Conservation (phyloP, 2,888 invertebrate genomes). For the Branchellion lobata region DNA sequence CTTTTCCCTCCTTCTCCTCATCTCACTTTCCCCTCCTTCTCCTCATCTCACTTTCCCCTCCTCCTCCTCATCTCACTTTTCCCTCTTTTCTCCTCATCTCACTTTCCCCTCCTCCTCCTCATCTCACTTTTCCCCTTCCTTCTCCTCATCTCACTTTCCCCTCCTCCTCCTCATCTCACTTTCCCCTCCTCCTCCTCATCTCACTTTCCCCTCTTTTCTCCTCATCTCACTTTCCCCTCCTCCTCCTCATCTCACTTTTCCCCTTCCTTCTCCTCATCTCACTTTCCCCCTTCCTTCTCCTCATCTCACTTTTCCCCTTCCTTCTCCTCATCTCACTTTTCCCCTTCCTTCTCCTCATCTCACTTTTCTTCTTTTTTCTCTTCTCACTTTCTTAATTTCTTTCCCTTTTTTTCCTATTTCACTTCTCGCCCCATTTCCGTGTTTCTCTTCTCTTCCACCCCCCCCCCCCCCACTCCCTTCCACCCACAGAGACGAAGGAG, state of each 20-base stretch:
- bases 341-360: not conserved
- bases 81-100: not conserved
- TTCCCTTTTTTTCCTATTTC: no score
- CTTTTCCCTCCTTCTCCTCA: not conserved
- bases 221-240: not conserved
- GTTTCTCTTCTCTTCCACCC: no score
- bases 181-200: not conserved
- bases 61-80: not conserved
- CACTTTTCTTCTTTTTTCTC: not conserved
- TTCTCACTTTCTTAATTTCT: not conserved
- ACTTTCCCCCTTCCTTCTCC: not conserved
- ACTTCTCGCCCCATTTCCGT: no score
- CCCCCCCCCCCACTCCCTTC: no score
- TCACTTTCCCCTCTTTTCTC: not conserved
- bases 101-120: not conserved
- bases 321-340: not conserved
- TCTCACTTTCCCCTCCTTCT: not conserved
- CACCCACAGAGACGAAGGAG: conserved; percentile 92
- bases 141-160: not conserved
- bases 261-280: not conserved
- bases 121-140: not conserved
- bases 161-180: not conserved
- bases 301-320: no score
- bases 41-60: no score
- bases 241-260: not conserved